A percentile compares a stretch with the other conserved stretches of the same genome.
Evolutionary conservation across 2,888 invertebrate species (phyloP).

Genomic region (Diplazon laetatorius): DNA sequence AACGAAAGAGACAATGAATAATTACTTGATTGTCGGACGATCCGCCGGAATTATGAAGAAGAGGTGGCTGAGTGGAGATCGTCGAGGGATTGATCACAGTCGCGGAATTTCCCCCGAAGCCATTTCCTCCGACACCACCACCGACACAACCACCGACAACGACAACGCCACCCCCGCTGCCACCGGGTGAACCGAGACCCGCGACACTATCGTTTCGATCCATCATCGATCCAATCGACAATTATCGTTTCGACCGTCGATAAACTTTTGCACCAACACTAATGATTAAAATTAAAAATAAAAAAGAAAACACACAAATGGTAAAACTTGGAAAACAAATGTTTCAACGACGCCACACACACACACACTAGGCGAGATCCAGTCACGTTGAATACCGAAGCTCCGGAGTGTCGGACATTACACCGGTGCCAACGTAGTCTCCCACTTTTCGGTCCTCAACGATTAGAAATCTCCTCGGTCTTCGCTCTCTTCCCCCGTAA

Average conservation of each 20-base stretch:
- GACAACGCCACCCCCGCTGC: constrained; percentile 63
- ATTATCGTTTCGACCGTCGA: not conserved
- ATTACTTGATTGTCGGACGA: constrained; percentile 76
- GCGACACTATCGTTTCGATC: constrained; percentile 75
- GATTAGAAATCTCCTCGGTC: constrained; percentile 22
- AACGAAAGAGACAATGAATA: not conserved
- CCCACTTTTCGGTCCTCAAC: constrained; percentile 15
- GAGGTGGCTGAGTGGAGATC: constrained; percentile 72
- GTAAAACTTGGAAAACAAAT: constrained; percentile 17
- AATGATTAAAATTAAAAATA: not conserved
- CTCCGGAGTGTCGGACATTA: constrained; percentile 26
- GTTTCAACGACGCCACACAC: not conserved
- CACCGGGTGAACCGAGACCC: constrained; percentile 64
- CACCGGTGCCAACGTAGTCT: constrained; percentile 10
- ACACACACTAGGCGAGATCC: not conserved
- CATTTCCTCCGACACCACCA: constrained; percentile 53
- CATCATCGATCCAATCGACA: constrained; percentile 62
- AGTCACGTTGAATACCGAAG: constrained; percentile 17
- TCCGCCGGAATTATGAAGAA: constrained; percentile 72
- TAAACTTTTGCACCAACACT: constrained; percentile 18
- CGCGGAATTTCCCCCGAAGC: constrained; percentile 72
- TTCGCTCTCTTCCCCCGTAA: not conserved
- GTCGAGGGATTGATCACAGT: constrained; percentile 74
- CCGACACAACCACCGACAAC: constrained; percentile 65
- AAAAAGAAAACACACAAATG: constrained; percentile 17